Evolutionary conservation across 2,113 vertebrate species (phyloP).

Genomic region (Eonycteris spelaea): DNA sequence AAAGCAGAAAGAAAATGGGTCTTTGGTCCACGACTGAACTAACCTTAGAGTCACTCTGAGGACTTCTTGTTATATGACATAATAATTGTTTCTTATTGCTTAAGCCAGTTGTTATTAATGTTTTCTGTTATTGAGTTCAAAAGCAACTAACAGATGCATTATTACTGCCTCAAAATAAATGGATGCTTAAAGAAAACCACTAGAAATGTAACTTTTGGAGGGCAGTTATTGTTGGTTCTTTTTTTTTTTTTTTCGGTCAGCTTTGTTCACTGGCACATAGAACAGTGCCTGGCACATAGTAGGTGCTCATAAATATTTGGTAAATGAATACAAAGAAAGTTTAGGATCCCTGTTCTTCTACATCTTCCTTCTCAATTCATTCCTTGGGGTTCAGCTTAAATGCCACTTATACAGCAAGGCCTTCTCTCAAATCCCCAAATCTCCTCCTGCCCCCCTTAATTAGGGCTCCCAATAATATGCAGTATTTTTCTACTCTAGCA

Average conservation of each 20-base stretch:
- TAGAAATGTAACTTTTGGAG: background rate
- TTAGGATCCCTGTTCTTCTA: background rate
- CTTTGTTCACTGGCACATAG: background rate
- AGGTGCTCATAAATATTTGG: background rate
- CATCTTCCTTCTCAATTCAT: background rate
- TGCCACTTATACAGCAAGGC: background rate
- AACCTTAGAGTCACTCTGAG: background rate
- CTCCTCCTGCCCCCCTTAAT: background rate
- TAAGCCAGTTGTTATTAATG: background rate
- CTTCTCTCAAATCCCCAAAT: background rate
- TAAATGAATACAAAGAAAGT: background rate
- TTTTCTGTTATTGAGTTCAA: background rate
- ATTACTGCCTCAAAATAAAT: background rate
- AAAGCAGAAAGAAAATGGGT: background rate
- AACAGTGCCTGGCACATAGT: background rate
- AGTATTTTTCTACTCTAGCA: background rate
- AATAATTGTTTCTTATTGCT: background rate
- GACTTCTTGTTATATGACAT: background rate
- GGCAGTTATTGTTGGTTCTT: background rate
- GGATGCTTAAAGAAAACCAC: background rate
- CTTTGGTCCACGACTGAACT: background rate
- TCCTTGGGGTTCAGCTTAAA: background rate
- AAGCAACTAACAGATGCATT: background rate
- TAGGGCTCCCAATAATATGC: background rate
- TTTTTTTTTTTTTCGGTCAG: background rate